These are phyloP conservation scores for Scotopteryx bipunctaria DNA, from an alignment of 2,888 invertebrate genomes.

Conservation along the genomic window DNA sequence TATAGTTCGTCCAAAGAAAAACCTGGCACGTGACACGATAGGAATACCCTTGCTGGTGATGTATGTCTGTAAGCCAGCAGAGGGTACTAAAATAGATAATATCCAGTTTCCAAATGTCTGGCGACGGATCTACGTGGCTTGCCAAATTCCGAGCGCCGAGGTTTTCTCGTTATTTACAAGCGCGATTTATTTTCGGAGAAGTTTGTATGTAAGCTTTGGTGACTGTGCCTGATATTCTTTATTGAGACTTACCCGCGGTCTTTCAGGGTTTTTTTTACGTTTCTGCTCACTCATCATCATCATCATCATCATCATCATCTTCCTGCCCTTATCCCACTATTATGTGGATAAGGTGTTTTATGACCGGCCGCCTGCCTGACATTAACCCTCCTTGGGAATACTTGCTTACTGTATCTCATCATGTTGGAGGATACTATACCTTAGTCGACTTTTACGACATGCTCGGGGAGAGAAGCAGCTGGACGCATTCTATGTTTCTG, in stretches of 20 bases:
- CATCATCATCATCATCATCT: no score
- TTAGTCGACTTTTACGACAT: no score
- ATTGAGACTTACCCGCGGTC: neutral
- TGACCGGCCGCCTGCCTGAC: no score
- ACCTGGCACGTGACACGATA: neutral
- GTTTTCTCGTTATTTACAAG: constrained; percentile 36
- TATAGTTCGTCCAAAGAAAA: neutral
- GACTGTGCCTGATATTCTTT: neutral
- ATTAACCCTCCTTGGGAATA: no score
- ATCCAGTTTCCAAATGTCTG: constrained; percentile 58
- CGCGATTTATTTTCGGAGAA: constrained; percentile 35
- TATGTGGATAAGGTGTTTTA: no score
- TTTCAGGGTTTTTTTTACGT: no score
- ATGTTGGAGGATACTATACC: no score
- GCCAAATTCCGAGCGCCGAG: constrained; percentile 55
- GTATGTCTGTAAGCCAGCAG: constrained; percentile 7
- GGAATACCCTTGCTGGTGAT: neutral
- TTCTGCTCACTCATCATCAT: no score
- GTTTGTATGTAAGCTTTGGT: constrained; percentile 7
- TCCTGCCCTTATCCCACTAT: no score
- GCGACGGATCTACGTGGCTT: constrained; percentile 42
- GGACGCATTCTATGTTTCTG: no score
- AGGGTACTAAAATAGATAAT: constrained; percentile 35
- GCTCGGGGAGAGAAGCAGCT: no score
- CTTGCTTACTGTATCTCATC: no score